These are phyloP conservation scores for Cephus nigrinus DNA, from an alignment of 2,888 invertebrate genomes.

Conservation along the genomic window DNA sequence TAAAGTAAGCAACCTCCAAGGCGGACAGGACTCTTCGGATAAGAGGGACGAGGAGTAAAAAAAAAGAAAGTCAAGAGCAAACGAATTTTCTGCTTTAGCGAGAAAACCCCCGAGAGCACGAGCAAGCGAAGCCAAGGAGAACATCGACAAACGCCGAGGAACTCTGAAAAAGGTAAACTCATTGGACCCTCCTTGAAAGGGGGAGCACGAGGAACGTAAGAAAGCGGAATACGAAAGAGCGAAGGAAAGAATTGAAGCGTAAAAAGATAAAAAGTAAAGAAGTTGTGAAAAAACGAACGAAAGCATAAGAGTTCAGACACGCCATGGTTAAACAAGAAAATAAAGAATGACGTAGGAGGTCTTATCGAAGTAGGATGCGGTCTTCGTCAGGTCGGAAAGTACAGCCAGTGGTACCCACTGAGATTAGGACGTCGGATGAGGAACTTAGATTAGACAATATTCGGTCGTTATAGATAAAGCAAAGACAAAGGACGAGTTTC, in stretches of 20 bases:
- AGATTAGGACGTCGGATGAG: conserved; percentile 51
- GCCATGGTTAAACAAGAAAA: not conserved
- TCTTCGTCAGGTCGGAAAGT: conserved; percentile 50
- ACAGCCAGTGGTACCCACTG: conserved; percentile 38
- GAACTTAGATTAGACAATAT: conserved; percentile 36
- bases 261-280: not conserved
- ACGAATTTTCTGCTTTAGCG: not conserved
- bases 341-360: conserved; percentile 35
- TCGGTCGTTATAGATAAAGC: conserved; percentile 45
- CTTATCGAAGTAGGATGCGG: conserved; percentile 47
- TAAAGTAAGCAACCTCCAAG: not conserved
- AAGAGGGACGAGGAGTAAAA: not conserved
- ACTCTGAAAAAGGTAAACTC: not conserved
- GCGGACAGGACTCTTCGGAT: not conserved
- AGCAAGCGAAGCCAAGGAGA: not conserved
- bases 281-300: not conserved
- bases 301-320: conserved; percentile 1
- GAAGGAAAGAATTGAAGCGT: not conserved
- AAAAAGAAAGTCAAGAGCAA: not conserved
- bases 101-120: not conserved
- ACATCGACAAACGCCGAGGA: not conserved
- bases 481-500: not conserved
- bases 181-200: not conserved
- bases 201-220: not conserved
- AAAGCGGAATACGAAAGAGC: not conserved